Evolutionary conservation across 2,888 invertebrate species (phyloP).

Genomic region (Lampropteryx suffumata): DNA sequence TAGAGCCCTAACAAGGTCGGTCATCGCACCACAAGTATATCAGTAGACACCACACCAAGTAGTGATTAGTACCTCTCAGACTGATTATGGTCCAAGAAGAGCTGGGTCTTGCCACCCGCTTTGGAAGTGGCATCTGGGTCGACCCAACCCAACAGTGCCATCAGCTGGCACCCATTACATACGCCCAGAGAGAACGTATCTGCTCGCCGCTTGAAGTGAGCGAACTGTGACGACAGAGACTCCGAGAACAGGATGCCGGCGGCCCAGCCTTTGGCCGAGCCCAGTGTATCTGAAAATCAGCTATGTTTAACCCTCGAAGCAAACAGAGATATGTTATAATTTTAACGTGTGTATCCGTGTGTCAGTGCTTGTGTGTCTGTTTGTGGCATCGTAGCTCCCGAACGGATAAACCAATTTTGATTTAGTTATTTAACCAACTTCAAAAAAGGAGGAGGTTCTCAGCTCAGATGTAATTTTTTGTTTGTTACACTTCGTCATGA

Average conservation of each 20-base stretch:
- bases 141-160: constrained; percentile 97
- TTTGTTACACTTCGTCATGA: too few relatives aligned
- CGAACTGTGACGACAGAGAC: constrained; percentile 88
- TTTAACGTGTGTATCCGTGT: too few relatives aligned
- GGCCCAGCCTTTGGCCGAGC: constrained; percentile 99
- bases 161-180: constrained; percentile 99
- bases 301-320: neutral
- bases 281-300: constrained; percentile 89
- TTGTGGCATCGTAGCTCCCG: too few relatives aligned
- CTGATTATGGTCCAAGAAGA: constrained; percentile 91
- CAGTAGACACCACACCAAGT: too few relatives aligned
- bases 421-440: too few relatives aligned
- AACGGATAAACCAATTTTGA: too few relatives aligned
- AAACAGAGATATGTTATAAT: too few relatives aligned
- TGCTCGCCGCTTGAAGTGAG: constrained; percentile 86
- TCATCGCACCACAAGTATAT: too few relatives aligned
- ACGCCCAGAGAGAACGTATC: constrained; percentile 98
- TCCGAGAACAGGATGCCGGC: constrained; percentile 93
- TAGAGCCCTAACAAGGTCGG: too few relatives aligned
- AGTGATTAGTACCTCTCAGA: constrained; percentile 89
- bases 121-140: constrained; percentile 71
- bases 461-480: too few relatives aligned
- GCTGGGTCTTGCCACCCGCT: constrained; percentile 67
- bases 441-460: too few relatives aligned
- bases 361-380: too few relatives aligned